These are phyloP conservation scores for Mythimna loreyi DNA, from an alignment of 2,888 invertebrate species.

Conservation along the genomic window DNA sequence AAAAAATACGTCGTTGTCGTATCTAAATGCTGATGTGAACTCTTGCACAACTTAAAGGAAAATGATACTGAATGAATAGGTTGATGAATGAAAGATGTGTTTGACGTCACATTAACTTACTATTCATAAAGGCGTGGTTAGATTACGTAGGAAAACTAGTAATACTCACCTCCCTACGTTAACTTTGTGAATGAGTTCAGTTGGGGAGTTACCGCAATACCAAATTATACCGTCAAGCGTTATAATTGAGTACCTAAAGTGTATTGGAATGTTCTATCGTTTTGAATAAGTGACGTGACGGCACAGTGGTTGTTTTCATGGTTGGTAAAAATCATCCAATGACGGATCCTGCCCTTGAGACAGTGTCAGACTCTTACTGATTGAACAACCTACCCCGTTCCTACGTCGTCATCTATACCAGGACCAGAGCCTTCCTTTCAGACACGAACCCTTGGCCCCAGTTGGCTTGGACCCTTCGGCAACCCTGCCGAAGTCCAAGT, in stretches of 20 bases:
- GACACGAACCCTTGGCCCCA: no score
- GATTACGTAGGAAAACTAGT: not conserved
- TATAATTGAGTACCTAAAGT: not conserved
- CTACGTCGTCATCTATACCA: no score
- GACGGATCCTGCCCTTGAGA: no score
- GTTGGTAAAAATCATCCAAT: no score
- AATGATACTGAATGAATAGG: conserved; percentile 5
- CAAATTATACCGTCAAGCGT: not conserved
- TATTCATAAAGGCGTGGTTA: conserved; percentile 6
- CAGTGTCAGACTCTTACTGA: no score
- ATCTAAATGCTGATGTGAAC: not conserved
- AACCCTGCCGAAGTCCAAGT: no score
- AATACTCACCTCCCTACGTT: not conserved
- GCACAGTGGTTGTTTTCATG: no score
- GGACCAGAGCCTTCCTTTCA: no score
- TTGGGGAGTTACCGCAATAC: conserved; percentile 11
- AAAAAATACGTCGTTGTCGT: not conserved
- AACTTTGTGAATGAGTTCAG: conserved; percentile 9
- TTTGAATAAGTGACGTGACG: no score
- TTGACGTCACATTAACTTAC: conserved; percentile 25
- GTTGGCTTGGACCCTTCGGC: no score
- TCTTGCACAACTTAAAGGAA: conserved; percentile 23
- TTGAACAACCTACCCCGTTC: no score
- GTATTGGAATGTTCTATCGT: no score
- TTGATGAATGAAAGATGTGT: conserved; percentile 37